These are phyloP conservation scores for Xestoiulus laeticollis DNA, from an alignment of 2,888 invertebrate genomes.

Conservation along the genomic window DNA sequence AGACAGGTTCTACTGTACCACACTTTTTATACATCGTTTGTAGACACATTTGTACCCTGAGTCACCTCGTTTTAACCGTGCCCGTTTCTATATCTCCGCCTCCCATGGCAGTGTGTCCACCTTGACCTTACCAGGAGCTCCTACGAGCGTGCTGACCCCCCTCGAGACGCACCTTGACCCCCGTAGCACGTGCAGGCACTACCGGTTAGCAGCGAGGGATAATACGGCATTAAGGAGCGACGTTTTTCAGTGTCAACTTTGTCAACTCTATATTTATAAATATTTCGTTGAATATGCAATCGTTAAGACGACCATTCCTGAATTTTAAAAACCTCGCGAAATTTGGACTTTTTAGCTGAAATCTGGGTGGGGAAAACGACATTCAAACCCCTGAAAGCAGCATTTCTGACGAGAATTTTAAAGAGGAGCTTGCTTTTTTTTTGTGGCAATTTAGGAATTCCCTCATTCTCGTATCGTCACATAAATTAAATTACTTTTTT, in stretches of 20 bases:
- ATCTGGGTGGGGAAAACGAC: constrained; percentile 9
- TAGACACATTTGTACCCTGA: too few species aligned
- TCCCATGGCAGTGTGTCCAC: not conserved
- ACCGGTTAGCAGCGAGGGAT: not conserved
- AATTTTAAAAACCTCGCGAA: not conserved
- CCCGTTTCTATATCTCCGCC: not conserved
- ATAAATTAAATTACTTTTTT: not conserved
- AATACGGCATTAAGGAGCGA: not conserved
- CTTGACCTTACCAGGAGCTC: not conserved
- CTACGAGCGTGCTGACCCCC: not conserved
- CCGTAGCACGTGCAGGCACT: not conserved
- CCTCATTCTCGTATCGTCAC: not conserved
- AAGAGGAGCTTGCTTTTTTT: not conserved
- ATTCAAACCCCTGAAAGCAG: not conserved
- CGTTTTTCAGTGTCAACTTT: not conserved
- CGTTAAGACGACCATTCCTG: not conserved
- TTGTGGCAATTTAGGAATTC: not conserved
- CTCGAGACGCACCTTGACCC: not conserved
- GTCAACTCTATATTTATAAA: not conserved
- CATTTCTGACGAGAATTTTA: constrained; percentile 9
- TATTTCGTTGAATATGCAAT: constrained; percentile 1
- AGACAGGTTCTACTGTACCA: too few species aligned
- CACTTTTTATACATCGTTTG: too few species aligned
- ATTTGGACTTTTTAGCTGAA: not conserved
- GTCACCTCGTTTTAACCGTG: too few species aligned